Base-by-base conservation (phyloP, 1,140 invertebrate genomes). In the Augochlora pura region DNA sequence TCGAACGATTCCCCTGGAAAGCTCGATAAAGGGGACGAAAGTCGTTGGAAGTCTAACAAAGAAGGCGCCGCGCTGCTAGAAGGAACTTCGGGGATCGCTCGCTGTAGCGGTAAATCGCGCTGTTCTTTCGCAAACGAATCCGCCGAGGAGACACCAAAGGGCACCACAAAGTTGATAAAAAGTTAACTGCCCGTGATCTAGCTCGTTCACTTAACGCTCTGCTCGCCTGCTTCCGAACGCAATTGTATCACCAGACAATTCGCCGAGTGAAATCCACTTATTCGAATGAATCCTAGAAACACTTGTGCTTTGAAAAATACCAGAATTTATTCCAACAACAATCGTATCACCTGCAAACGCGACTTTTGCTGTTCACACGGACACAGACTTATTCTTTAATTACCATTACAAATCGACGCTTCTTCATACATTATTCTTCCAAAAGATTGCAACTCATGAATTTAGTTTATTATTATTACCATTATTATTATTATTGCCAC, bases 11-110 rank as follows among this genome's bases (percentile, higher is more conserved):
- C 64, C 62, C 64, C 10, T 7, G 14, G 68, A 70, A 57, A 64
- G 68, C 76, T 72, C 76, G 68, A 77, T 77, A 72, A 77, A 77
- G 71, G 60, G 59, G 60, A 71, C 46, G 68, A 78, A 72, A 78
- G 60, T 78, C 60, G 69, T 54, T 65, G 69, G 32, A 72, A 63
- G 49, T 78, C 25, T 6, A 63, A 78, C 76, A 78, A 72, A 72
- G 76, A 72, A 72, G 21, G 38, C 23, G 38, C 32, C 32, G 32
- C 23, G 38, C 23, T 23, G 32, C 23, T 21, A 42, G 18, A 72
- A 72, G 25, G 76, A 78, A 78, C 49, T 78, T 77, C 32, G 60
- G 60, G 60, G 49, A 52, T 72, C 60, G 46, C 1, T 49, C 68
- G 32, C 2, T 25, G 67, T 54, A 46, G 67, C 59, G 76, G 75